Evolutionary conservation across 2,888 invertebrate genomes (phyloP), one percentile per base, ranked within the genome.

Genomic region (Augiades crinisus): DNA sequence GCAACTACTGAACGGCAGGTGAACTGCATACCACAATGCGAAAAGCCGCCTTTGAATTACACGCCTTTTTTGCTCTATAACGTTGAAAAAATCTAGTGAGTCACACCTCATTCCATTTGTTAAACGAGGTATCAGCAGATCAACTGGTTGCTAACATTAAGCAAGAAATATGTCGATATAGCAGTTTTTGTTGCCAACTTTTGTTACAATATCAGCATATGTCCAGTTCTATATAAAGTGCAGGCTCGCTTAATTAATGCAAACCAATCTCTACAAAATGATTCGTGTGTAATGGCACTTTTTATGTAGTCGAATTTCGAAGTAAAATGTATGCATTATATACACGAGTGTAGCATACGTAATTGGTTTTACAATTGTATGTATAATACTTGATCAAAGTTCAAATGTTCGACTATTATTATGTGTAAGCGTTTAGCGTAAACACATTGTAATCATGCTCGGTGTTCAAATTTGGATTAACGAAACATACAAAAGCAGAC

Each of bases 61-160:
- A 24, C 19, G 30, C 17, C n/a, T 8, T 43, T 10, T 43, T 43
- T n/a, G 30, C 41, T 8, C 27, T 12, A 19, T 30, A 5, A 10
- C 10, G 30, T 43, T n/a, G n/a, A 30, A 43, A 41, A 43, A 43
- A 27, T 30, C 10, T 30, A 14, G 30, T 43, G 30, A 43, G 30
- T 43, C 41, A 41, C 16, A 40, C 19, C 5, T 22, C 8, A 22
- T 30, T 40, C 14, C 5, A 19, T 37, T 19, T 37, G 12, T 27
- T n/a, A n/a, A n/a, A n/a, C n/a, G n/a, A n/a, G n/a, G n/a, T n/a
- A n/a, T n/a, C n/a, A n/a, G n/a, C n/a, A n/a, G n/a, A n/a, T n/a
- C 5, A 36, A 5, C 2, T 17, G 2, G 37, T 21, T 37, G 37
- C 37, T 19, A 21, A 37, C 19, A n/a, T 34, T 16, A 24, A 40